Conservation (phyloP, 2,113 vertebrate species). For the Oceanites oceanicus region DNA sequence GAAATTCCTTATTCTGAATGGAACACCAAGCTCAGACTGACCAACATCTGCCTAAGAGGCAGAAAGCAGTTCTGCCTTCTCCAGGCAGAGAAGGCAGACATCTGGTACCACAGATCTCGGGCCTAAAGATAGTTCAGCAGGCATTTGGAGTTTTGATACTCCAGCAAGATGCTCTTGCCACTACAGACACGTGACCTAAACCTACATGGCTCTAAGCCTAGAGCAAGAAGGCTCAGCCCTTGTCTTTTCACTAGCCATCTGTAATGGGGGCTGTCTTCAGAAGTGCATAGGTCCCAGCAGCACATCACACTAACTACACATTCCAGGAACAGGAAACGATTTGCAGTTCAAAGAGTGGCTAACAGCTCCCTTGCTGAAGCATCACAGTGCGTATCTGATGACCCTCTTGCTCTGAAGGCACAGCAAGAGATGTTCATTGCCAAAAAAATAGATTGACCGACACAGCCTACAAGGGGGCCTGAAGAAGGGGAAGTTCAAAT, state of each 20-base stretch:
- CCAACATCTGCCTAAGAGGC: not conserved
- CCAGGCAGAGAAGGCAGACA: not conserved
- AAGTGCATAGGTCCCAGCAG: not conserved
- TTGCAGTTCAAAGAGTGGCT: not conserved
- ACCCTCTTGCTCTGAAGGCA: not conserved
- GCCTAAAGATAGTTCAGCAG: not conserved
- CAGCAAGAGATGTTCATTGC: not conserved
- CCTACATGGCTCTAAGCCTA: not conserved
- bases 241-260: not conserved
- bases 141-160: not conserved
- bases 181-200: not conserved
- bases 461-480: not conserved
- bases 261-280: not conserved
- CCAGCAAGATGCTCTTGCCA: not conserved
- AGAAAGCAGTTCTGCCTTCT: not conserved
- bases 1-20: not conserved
- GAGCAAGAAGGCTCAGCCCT: not conserved
- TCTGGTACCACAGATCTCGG: not conserved
- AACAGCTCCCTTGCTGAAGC: not conserved
- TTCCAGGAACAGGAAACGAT: not conserved
- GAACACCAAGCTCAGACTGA: not conserved
- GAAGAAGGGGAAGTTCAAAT: not conserved
- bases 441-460: not conserved
- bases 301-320: not conserved
- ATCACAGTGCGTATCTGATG: not conserved